Conservation (phyloP, 2,113 vertebrate genomes). For the Nerophis lumbriciformis region DNA sequence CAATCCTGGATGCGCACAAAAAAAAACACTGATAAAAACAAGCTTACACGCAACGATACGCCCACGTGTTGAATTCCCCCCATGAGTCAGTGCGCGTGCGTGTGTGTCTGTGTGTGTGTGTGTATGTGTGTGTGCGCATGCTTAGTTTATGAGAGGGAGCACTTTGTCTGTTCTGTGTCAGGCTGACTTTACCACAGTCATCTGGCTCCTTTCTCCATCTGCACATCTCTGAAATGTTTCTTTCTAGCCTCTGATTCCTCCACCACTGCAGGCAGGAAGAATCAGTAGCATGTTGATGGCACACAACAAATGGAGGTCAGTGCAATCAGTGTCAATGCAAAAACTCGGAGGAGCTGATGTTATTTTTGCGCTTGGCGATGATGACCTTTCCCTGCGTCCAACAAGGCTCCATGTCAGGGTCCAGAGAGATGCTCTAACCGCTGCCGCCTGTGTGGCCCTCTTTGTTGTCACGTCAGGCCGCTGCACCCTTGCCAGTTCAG, state of each 20-base stretch:
- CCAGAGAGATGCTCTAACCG: constrained; percentile 52
- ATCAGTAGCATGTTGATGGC: not conserved
- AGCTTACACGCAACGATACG: constrained; percentile 18
- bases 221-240: constrained; percentile 27
- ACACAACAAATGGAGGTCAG: not conserved
- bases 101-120: not conserved
- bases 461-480: constrained; percentile 66
- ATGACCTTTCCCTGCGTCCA: constrained; percentile 14
- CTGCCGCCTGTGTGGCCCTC: constrained; percentile 69
- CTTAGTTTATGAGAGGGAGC: constrained; percentile 54
- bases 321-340: not conserved
- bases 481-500: constrained; percentile 65
- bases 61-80: constrained; percentile 30
- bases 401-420: constrained; percentile 40
- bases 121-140: constrained; percentile 21
- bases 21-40: constrained; percentile 38
- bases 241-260: constrained; percentile 22
- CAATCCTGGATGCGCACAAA: constrained; percentile 31
- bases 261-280: not conserved
- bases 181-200: constrained; percentile 63
- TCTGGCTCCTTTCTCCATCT: constrained; percentile 55
- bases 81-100: constrained; percentile 16
- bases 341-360: not conserved
- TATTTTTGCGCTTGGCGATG: constrained; percentile 30
- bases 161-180: constrained; percentile 66